Evolutionary conservation across 2,113 vertebrate species (phyloP).

Genomic region (Ibidorhyncha struthersii): DNA sequence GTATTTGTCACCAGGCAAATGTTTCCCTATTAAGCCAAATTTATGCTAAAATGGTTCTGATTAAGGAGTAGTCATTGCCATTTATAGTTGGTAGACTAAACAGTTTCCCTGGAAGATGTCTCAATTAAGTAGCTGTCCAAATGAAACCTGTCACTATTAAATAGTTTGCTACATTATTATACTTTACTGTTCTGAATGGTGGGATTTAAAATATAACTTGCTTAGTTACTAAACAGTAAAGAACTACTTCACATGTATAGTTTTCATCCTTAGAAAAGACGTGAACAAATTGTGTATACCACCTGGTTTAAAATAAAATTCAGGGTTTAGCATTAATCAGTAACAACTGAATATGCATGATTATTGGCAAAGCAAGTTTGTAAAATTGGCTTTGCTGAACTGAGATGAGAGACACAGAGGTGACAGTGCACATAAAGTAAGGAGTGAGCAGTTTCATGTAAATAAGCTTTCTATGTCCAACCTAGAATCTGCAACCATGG

Average conservation of each 20-base stretch:
- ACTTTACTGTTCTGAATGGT: slow-evolving; percentile 17
- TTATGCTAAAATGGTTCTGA: slow-evolving; percentile 63
- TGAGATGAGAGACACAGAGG: slow-evolving; percentile 13
- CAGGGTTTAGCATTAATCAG: slow-evolving; percentile 44
- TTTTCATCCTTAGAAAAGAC: slow-evolving; percentile 10
- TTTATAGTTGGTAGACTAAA: slow-evolving; percentile 61
- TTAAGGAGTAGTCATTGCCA: slow-evolving; percentile 60
- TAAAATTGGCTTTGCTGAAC: slow-evolving; percentile 47
- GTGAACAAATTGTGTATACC: not conserved
- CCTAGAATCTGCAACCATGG: not conserved
- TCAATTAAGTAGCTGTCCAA: slow-evolving; percentile 61
- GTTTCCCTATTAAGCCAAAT: slow-evolving; percentile 53
- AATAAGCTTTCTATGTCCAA: slow-evolving; percentile 35
- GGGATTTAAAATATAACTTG: not conserved
- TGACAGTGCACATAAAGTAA: slow-evolving; percentile 41
- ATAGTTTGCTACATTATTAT: slow-evolving; percentile 33
- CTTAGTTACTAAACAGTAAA: slow-evolving; percentile 16
- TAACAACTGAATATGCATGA: slow-evolving; percentile 43
- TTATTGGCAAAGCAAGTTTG: slow-evolving; percentile 32
- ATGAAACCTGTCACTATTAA: slow-evolving; percentile 40
- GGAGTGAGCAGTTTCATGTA: slow-evolving; percentile 54
- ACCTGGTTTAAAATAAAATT: slow-evolving; percentile 20
- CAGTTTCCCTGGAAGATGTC: slow-evolving; percentile 58
- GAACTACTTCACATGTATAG: not conserved
- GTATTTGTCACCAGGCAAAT: slow-evolving; percentile 65